These are phyloP conservation scores for Pelobates cultripes DNA, from an alignment of 2,797 vertebrate genomes.

Conservation along the genomic window DNA sequence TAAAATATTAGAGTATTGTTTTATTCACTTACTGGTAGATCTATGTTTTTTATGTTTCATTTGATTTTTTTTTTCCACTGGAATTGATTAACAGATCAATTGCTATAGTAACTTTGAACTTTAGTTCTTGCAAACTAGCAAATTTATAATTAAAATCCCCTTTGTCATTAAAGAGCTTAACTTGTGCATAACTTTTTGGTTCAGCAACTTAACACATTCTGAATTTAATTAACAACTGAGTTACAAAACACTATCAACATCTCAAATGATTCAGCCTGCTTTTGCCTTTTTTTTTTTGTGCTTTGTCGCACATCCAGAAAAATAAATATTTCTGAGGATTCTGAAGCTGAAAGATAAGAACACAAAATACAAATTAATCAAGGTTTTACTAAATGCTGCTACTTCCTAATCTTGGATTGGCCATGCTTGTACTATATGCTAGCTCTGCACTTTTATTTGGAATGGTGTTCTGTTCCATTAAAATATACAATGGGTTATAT, in stretches of 20 bases:
- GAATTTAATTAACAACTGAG: constrained; percentile 33
- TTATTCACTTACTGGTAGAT: too few relatives aligned
- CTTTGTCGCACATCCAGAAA: constrained; percentile 9
- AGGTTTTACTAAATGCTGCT: constrained; percentile 2
- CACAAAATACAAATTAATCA: constrained; percentile 13
- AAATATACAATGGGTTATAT: background rate
- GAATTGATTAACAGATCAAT: too few relatives aligned
- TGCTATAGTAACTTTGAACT: too few relatives aligned
- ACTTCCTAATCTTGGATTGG: constrained; percentile 12
- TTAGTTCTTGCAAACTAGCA: constrained; percentile 27
- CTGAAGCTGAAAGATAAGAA: constrained; percentile 34
- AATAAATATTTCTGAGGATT: constrained; percentile 7
- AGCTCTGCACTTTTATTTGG: background rate
- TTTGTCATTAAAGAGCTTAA: constrained; percentile 38
- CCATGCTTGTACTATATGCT: constrained; percentile 5
- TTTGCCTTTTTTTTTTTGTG: constrained; percentile 8
- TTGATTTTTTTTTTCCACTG: too few relatives aligned
- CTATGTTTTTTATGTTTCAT: too few relatives aligned
- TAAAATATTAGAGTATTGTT: too few relatives aligned
- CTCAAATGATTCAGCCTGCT: constrained; percentile 21
- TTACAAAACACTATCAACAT: constrained; percentile 21
- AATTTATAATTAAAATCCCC: constrained; percentile 31
- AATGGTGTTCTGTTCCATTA: background rate
- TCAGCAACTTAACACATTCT: constrained; percentile 20
- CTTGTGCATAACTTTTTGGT: constrained; percentile 25